Evolutionary conservation across 2,797 vertebrate genomes (phyloP), one percentile per base, ranked within the genome.

Genomic region (Hoplostethus mediterraneus): DNA sequence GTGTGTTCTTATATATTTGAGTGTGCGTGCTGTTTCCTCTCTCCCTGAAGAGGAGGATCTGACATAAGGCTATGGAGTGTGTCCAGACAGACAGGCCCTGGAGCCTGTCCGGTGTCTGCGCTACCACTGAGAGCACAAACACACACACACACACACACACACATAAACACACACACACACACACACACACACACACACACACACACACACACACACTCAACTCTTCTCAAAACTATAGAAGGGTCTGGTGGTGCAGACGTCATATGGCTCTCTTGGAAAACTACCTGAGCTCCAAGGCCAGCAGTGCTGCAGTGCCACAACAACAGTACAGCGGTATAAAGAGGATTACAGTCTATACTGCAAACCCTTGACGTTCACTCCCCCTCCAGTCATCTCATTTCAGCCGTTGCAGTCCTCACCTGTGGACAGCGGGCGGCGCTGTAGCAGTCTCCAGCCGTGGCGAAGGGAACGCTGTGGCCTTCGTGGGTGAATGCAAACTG

Each of bases 361-460:
- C 33, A 16, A 10, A 13, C 1, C 21, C 13, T 47, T 47, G 38
- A 60, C 40, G 36, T 2, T 17, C 47, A n/a, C 16, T 25, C 17
- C n/a, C 9, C 45, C n/a, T 16, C 42, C 14, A 21, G 30, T 30
- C 44, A 55, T 5, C 30, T 14, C 10, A 47, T 47, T 36, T 54
- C 8, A 71, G 38, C 47, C 63, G 63, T 4, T 40, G 75, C 45
- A n/a, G 42, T 73, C 70, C 93, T 76, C 94, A 98, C 98, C 97
- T 99, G 97, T 6, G 98, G 97, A 90, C 98, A 98, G 51, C 91
- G 94, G 85, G 96, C 93, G 13, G 96, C 96, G 4, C 98, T 99
- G 93, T 97, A 99, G 91, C 98, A 99, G 91, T 99, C 97, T 79
- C 98, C 97, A 17, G 97, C 97, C 13, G 97, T 99, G 85, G 96